These are phyloP conservation scores for Microtus ochrogaster DNA, from an alignment of 2,113 vertebrate genomes.

Conservation along the genomic window DNA sequence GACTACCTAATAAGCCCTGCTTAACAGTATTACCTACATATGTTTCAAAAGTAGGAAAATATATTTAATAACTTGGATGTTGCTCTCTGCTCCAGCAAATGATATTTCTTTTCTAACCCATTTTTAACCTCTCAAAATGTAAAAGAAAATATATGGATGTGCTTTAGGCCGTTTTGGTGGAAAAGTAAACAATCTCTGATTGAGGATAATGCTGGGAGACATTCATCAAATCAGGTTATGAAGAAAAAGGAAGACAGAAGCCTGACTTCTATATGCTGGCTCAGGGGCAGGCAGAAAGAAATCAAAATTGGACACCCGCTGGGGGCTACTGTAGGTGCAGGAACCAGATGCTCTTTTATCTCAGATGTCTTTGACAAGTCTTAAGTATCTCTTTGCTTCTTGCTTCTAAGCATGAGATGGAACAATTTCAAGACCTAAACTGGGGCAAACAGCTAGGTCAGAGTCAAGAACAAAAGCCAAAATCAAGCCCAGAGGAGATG, in stretches of 20 bases:
- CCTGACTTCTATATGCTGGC: neutral
- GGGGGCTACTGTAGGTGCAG: neutral
- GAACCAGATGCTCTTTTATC: slow-evolving; percentile 23
- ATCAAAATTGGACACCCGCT: slow-evolving; percentile 19
- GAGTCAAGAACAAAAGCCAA: slow-evolving; percentile 16
- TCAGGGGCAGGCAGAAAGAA: slow-evolving; percentile 10
- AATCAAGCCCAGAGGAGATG: slow-evolving; percentile 24
- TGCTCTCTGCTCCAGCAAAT: neutral
- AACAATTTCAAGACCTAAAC: slow-evolving; percentile 55
- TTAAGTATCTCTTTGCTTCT: slow-evolving; percentile 32
- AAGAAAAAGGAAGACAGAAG: slow-evolving; percentile 53
- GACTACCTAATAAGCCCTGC: neutral
- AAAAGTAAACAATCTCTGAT: slow-evolving; percentile 51
- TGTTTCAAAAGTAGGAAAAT: neutral
- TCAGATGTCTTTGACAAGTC: slow-evolving; percentile 10
- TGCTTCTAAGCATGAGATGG: neutral
- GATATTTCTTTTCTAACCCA: neutral
- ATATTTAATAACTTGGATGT: neutral
- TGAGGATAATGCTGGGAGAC: slow-evolving; percentile 26
- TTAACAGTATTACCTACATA: neutral
- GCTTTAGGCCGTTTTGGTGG: neutral
- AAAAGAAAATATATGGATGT: neutral
- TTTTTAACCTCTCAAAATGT: neutral
- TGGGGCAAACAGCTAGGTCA: neutral
- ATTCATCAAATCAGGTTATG: slow-evolving; percentile 51